Evolutionary conservation across 2,113 vertebrate genomes (phyloP).

Genomic region (Nansenia antarctica): DNA sequence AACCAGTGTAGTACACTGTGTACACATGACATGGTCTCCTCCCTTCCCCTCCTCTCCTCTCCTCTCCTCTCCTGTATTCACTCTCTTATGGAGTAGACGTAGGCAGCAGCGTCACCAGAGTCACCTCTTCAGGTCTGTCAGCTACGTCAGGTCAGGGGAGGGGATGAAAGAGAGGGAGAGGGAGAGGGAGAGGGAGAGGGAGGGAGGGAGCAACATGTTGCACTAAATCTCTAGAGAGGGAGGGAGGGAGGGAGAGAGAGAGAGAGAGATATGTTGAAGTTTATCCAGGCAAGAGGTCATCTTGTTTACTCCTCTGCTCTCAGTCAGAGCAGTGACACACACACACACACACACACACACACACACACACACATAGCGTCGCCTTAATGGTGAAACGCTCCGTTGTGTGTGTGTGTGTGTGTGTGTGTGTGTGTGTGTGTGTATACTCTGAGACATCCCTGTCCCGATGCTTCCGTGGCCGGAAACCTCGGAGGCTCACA

Average conservation of each 20-base stretch:
- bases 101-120: too few species aligned
- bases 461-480: conserved; percentile 56
- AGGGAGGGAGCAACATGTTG: not conserved
- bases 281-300: conserved; percentile 46
- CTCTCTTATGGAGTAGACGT: too few species aligned
- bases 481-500: conserved; percentile 40
- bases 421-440: conserved; percentile 55
- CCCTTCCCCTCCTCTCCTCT: too few species aligned
- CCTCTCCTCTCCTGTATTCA: too few species aligned
- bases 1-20: too few species aligned
- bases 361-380: not conserved
- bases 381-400: conserved; percentile 49
- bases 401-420: conserved; percentile 30
- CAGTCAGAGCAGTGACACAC: conserved; percentile 43
- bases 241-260: not conserved
- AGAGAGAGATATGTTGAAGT: conserved; percentile 7
- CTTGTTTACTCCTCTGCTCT: conserved; percentile 31
- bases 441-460: conserved; percentile 59
- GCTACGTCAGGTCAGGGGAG: too few species aligned
- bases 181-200: too few species aligned
- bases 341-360: conserved; percentile 32
- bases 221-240: conserved; percentile 4
- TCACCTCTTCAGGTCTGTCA: too few species aligned
- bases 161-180: too few species aligned
- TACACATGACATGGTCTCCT: too few species aligned